A percentile compares a stretch with the other conserved stretches of the same genome.
These are phyloP conservation scores for Cygnus atratus DNA, from an alignment of 2,113 vertebrate species.

Conservation along the genomic window DNA sequence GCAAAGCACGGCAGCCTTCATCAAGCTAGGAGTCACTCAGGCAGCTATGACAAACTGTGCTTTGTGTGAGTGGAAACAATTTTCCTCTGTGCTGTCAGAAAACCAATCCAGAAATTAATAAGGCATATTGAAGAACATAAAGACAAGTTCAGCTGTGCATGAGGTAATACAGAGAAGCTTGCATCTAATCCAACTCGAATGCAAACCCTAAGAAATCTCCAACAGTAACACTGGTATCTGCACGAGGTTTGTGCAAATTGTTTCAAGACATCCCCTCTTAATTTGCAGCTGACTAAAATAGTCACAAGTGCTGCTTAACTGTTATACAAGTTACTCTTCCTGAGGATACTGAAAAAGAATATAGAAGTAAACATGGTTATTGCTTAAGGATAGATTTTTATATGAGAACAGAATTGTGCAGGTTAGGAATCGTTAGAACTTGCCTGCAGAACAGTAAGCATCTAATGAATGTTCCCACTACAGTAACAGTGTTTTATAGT, in stretches of 20 bases:
- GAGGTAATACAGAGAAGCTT: background rate
- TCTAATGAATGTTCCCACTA: background rate
- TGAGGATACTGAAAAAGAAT: background rate
- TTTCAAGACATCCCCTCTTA: background rate
- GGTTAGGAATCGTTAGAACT: background rate
- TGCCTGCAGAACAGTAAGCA: background rate
- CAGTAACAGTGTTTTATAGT: background rate
- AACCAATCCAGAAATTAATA: background rate
- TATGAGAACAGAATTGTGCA: background rate
- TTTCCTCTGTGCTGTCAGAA: background rate
- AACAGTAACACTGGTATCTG: background rate
- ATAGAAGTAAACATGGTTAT: background rate
- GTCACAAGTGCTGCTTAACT: background rate
- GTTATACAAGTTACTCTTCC: background rate
- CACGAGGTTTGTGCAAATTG: background rate
- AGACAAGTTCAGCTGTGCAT: background rate
- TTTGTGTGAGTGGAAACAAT: background rate
- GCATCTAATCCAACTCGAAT: background rate
- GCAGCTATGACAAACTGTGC: background rate
- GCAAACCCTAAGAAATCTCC: background rate
- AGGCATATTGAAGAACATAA: rapidly evolving
- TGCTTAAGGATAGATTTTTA: background rate
- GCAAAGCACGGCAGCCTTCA: background rate
- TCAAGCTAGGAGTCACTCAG: background rate
- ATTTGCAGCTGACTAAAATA: background rate